Evolutionary conservation across 2,113 vertebrate genomes (phyloP).

Genomic region (Mus pahari): DNA sequence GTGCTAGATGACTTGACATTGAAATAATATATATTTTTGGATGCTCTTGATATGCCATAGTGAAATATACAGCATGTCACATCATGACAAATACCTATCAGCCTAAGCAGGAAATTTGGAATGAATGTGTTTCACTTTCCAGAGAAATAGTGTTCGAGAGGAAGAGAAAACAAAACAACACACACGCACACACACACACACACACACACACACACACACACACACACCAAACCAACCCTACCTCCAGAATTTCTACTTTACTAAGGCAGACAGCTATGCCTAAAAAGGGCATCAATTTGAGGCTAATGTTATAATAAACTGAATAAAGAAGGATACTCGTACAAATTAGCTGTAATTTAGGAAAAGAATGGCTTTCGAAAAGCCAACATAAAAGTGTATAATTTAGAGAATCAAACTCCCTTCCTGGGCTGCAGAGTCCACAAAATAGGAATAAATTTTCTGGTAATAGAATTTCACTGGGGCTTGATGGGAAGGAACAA

Average conservation of each 20-base stretch:
- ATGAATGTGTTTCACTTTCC: constrained; percentile 29
- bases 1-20: constrained; percentile 63
- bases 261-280: constrained; percentile 37
- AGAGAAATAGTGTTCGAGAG: background rate
- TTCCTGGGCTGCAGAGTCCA: constrained; percentile 31
- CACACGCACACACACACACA: no score
- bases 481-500: background rate
- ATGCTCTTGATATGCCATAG: constrained; percentile 29
- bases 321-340: constrained; percentile 23
- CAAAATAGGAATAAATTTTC: constrained; percentile 53
- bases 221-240: background rate
- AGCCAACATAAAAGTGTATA: constrained; percentile 16
- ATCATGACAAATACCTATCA: constrained; percentile 44
- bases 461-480: constrained; percentile 16
- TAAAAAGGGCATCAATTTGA: constrained; percentile 46
- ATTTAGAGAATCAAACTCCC: constrained; percentile 54
- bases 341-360: constrained; percentile 44
- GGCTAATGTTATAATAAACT: constrained; percentile 37
- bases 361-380: constrained; percentile 43
- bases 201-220: no score
- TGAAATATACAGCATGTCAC: constrained; percentile 29
- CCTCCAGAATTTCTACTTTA: background rate
- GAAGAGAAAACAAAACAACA: background rate
- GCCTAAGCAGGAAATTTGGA: constrained; percentile 43
- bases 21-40: constrained; percentile 61